These are phyloP conservation scores for Ochotona princeps DNA, from an alignment of 2,113 vertebrate species.

Conservation along the genomic window DNA sequence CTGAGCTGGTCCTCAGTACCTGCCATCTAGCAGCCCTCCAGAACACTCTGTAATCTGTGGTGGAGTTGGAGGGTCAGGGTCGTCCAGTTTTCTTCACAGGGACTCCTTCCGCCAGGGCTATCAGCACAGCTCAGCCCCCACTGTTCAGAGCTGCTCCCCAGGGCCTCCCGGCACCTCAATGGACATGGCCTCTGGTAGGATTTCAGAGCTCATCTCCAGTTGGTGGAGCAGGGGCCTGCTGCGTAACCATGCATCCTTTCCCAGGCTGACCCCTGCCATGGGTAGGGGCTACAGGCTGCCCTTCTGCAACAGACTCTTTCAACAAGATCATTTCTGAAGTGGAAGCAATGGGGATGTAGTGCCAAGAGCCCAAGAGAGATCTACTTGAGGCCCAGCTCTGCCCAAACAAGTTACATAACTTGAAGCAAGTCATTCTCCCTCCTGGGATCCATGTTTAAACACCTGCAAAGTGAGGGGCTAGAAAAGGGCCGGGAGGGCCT, in stretches of 20 bases:
- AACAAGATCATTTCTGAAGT: not conserved
- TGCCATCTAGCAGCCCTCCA: not conserved
- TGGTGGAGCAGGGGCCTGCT: not conserved
- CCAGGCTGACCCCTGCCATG: not conserved
- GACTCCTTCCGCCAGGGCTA: not conserved
- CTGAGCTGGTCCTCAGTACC: not conserved
- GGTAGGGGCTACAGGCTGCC: not conserved
- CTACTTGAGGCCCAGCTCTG: not conserved
- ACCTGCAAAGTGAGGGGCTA: not conserved
- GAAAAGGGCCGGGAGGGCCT: not conserved
- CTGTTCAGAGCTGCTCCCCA: not conserved
- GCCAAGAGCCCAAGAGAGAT: not conserved
- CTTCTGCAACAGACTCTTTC: not conserved
- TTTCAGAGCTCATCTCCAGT: not conserved
- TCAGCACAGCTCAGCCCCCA: not conserved
- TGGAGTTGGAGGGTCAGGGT: not conserved
- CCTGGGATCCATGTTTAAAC: not conserved
- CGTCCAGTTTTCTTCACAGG: not conserved
- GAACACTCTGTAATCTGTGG: not conserved
- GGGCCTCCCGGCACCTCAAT: not conserved
- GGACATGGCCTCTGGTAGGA: not conserved
- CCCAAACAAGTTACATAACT: conserved; percentile 28
- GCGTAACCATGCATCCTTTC: not conserved
- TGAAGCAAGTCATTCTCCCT: conserved; percentile 10
- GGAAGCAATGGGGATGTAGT: not conserved